Evolutionary conservation across 2,888 invertebrate species (phyloP).

Genomic region (Smittia aterrima): DNA sequence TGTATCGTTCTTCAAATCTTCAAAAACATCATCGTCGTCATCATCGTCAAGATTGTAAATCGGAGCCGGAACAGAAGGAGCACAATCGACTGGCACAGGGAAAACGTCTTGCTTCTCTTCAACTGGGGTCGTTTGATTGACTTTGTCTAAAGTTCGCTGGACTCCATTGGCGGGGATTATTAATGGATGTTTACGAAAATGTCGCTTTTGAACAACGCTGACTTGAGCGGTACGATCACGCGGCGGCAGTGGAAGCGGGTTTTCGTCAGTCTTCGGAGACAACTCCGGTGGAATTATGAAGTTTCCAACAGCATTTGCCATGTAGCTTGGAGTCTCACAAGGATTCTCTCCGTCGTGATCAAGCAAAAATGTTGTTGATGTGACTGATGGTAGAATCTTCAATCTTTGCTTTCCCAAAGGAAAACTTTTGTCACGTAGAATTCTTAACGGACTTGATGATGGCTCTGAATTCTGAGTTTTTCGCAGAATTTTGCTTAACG

Average conservation of each 20-base stretch:
- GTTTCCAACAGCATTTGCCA: constrained; percentile 26
- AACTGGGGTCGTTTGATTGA: constrained; percentile 55
- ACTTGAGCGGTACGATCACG: constrained; percentile 67
- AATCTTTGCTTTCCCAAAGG: constrained; percentile 43
- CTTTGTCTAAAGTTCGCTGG: constrained; percentile 62
- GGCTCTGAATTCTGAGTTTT: constrained; percentile 45
- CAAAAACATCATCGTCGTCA: constrained; percentile 44
- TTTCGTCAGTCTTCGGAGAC: constrained; percentile 47
- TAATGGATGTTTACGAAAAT: constrained; percentile 77
- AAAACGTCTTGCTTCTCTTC: constrained; percentile 46
- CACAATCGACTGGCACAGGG: background rate
- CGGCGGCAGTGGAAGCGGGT: constrained; percentile 77
- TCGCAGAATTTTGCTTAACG: constrained; percentile 49
- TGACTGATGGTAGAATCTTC: constrained; percentile 40
- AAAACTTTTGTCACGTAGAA: constrained; percentile 45
- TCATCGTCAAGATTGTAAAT: constrained; percentile 48
- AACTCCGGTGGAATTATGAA: background rate
- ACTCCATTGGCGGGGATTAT: constrained; percentile 68
- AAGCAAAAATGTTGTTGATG: constrained; percentile 33
- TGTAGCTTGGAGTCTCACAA: constrained; percentile 29
- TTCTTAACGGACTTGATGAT: constrained; percentile 44
- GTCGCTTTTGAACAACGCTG: constrained; percentile 63
- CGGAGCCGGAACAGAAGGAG: constrained; percentile 42
- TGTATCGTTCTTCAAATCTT: constrained; percentile 44
- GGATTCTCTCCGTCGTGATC: constrained; percentile 34